phyloP scores from a whole-genome alignment of 2,113 vertebrate species.

The Cyphomyrus plagiostoma region DNA sequence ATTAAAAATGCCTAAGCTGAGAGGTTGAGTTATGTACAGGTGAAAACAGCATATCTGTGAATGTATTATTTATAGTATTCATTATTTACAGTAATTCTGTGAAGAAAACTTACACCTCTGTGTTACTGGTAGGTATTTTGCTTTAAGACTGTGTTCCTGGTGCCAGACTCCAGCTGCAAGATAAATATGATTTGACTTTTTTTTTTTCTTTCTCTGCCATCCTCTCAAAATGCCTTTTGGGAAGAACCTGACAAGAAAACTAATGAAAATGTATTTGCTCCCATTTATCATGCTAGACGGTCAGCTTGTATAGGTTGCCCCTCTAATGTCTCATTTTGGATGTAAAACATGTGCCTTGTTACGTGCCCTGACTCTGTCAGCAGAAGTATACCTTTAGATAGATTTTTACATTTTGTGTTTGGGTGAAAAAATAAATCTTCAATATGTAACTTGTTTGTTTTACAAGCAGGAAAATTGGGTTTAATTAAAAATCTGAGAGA shows the following conservation, averaged over 20 bases:
- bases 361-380: neutral
- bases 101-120: neutral
- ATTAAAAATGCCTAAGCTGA: neutral
- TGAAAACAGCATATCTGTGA: neutral
- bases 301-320: neutral
- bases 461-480: neutral
- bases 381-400: neutral
- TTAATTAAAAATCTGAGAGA: neutral
- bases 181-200: neutral
- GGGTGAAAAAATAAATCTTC: neutral
- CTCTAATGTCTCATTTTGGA: neutral
- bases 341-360: neutral
- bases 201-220: neutral
- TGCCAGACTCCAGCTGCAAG: neutral
- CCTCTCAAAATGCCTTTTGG: neutral
- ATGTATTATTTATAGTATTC: neutral
- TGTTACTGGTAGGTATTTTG: neutral
- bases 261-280: neutral
- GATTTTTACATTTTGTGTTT: neutral
- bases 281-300: neutral
- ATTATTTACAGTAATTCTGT: neutral
- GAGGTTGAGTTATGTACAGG: neutral
- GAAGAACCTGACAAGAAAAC: neutral
- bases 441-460: neutral
- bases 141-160: neutral